phyloP scores from a whole-genome alignment of 2,113 vertebrate species.

The Galeopterus variegatus region DNA sequence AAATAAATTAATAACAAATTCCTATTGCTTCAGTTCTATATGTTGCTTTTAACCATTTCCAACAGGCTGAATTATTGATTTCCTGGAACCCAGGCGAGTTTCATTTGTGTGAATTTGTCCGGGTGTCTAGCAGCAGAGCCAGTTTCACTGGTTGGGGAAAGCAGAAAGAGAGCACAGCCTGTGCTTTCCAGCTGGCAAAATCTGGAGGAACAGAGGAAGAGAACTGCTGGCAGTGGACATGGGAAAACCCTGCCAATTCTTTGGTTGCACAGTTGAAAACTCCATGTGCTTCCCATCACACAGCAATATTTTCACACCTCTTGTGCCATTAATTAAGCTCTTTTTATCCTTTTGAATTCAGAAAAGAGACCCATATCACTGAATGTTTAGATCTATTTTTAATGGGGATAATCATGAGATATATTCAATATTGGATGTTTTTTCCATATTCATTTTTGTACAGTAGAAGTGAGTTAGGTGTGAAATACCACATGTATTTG shows the following conservation, averaged over 20 bases:
- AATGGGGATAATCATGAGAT: constrained; percentile 8
- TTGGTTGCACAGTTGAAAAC: constrained; percentile 81
- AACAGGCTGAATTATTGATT: constrained; percentile 51
- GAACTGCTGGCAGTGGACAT: constrained; percentile 73
- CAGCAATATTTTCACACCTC: constrained; percentile 83
- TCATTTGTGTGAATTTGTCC: constrained; percentile 41
- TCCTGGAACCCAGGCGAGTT: constrained; percentile 29
- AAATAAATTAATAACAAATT: constrained; percentile 61
- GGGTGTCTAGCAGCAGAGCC: constrained; percentile 39
- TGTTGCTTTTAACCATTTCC: constrained; percentile 69
- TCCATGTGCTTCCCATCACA: constrained; percentile 83
- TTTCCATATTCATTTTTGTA: constrained; percentile 22
- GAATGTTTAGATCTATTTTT: constrained; percentile 49
- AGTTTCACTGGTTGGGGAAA: constrained; percentile 57
- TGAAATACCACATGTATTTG: constrained; percentile 80
- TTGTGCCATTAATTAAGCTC: constrained; percentile 80
- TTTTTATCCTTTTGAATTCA: constrained; percentile 69
- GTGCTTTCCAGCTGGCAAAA: constrained; percentile 82
- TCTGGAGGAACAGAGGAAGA: constrained; percentile 65
- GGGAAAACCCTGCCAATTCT: constrained; percentile 73
- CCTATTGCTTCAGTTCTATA: constrained; percentile 21
- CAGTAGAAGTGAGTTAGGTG: constrained; percentile 54
- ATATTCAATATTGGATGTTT: constrained; percentile 58
- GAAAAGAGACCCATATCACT: constrained; percentile 31
- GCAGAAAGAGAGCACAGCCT: neutral